Conservation (phyloP, 2,888 invertebrate genomes). For the Heliothis peltigera region DNA sequence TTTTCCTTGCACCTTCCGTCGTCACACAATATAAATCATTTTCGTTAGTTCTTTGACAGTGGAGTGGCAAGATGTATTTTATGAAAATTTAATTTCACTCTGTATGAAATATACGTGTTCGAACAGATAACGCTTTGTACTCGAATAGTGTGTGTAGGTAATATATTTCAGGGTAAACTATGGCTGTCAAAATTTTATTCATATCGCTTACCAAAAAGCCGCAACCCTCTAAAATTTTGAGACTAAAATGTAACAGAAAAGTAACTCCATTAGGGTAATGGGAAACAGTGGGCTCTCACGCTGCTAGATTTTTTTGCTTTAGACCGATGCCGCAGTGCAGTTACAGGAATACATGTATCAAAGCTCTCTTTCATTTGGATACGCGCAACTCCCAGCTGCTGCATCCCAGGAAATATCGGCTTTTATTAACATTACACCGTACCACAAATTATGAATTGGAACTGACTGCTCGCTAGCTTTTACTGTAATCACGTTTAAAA, state of each 20-base stretch:
- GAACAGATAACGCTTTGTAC: conserved; percentile 46
- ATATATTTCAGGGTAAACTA: conserved; percentile 59
- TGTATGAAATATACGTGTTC: conserved; percentile 58
- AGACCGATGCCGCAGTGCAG: conserved; percentile 84
- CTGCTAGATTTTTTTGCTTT: conserved; percentile 77
- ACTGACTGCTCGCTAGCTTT: conserved; percentile 59
- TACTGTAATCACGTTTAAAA: conserved; percentile 63
- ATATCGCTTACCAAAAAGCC: conserved; percentile 57
- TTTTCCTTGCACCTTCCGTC: conserved; percentile 75
- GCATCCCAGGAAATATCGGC: conserved; percentile 76
- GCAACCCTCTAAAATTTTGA: conserved; percentile 68
- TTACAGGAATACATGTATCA: conserved; percentile 85
- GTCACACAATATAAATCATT: conserved; percentile 74
- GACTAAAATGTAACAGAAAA: conserved; percentile 80
- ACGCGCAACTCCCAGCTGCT: conserved; percentile 71
- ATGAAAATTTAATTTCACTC: conserved; percentile 66
- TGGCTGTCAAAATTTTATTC: conserved; percentile 52
- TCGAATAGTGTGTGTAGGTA: conserved; percentile 34
- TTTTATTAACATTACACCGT: conserved; percentile 78
- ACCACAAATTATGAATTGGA: conserved; percentile 77
- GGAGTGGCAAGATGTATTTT: conserved; percentile 63
- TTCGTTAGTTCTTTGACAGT: conserved; percentile 70
- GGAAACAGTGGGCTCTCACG: conserved; percentile 84
- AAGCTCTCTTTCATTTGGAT: conserved; percentile 85
- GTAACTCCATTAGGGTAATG: conserved; percentile 86